Base-by-base conservation (phyloP, 2,888 invertebrate genomes). In the Taphrorychus bicolor region DNA sequence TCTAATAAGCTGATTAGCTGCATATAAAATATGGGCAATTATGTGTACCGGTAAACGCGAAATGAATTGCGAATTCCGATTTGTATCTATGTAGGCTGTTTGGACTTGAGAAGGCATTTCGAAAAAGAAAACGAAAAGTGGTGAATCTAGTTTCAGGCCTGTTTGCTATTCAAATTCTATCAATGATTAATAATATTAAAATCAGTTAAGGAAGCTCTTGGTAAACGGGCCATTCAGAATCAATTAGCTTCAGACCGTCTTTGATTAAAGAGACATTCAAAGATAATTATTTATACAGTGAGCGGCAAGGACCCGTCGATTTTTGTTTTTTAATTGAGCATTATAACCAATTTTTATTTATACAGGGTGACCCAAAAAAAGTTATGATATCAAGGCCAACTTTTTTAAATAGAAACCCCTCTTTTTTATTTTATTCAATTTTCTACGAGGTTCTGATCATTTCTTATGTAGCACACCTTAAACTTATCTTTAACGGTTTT, bases 51-150 rank as follows among this genome's bases (percentile, higher is more conserved):
- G 22, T 51, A 45, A 45, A 16, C 14, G 14, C 51, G 51, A 51
- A 51, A 51, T 51, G 51, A 51, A 51, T 51, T 51, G 51, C 51
- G 19, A 51, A 51, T 51, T 16, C 51, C 21, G 51, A 19, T 51
- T 51, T 51, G n/a, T 51, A 51, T 51, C 51, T 51, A 51, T 51
- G 45, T 45, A 45, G 45, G 45, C 17, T 45, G 45, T 45, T 17
- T 17, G 17, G 45, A 45, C 45, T 45, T 45, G 16, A 14, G 14
- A 45, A 16, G 7, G 45, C 17, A 45, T 45, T 16, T 45, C 45
- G 14, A 45, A 45, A 45, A 45, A 45, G 14, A 45, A 45, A 45
- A 17, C 2, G n/a, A 45, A 45, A 45, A 16, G 3, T 45, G 5
- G 45, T 11, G 32, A 32, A 32, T 32, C 32, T 32, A 32, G 11